A percentile compares a stretch with the other conserved stretches of the same genome.
Conservation (phyloP, 2,797 vertebrate genomes). For the Oreochromis mossambicus region DNA sequence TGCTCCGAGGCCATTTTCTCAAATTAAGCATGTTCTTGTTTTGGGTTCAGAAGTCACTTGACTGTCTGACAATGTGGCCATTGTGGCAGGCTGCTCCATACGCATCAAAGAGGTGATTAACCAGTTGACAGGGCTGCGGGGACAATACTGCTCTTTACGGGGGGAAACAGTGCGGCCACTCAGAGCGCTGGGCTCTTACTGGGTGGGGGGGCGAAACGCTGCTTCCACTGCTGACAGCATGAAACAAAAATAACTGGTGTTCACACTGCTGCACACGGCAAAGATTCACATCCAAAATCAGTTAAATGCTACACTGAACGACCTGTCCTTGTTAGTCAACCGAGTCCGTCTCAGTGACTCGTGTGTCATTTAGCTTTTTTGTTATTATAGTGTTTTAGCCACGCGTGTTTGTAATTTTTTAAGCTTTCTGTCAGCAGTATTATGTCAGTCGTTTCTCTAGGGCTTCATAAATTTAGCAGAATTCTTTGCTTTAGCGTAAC, state of each 20-base stretch:
- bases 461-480: neutral
- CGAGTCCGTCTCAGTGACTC: neutral
- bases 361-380: neutral
- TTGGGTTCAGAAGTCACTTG: constrained; percentile 77
- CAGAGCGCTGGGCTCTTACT: constrained; percentile 51
- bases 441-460: rapidly evolving
- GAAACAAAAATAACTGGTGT: constrained; percentile 41
- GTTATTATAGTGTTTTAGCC: no score
- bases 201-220: constrained; percentile 23
- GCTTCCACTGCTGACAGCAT: constrained; percentile 52
- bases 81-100: constrained; percentile 73
- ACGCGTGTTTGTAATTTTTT: neutral
- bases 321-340: rapidly evolving
- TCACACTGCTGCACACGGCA: neutral
- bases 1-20: constrained; percentile 59
- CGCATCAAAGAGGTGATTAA: constrained; percentile 82
- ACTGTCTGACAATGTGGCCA: constrained; percentile 72
- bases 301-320: neutral
- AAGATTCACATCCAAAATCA: neutral
- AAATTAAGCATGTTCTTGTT: constrained; percentile 74
- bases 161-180: constrained; percentile 71
- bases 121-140: constrained; percentile 74
- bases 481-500: neutral
- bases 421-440: neutral
- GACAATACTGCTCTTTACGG: constrained; percentile 80